Conservation (phyloP, 2,888 invertebrate genomes). For the Drosophila atripex region DNA sequence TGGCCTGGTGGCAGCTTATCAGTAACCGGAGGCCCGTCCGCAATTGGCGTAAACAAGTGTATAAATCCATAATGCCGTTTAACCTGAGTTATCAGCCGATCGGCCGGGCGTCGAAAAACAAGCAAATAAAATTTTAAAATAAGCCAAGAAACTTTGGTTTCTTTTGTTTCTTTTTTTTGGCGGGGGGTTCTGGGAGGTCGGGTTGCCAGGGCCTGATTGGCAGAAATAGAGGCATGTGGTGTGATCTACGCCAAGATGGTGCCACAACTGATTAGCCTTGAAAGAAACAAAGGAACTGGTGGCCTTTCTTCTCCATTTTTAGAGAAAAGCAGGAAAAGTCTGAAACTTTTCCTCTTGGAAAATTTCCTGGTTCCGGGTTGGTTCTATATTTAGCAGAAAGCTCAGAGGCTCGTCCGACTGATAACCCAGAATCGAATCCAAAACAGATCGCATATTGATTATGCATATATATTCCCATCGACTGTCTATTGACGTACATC, state of each 20-base stretch:
- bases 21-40: slow-evolving; percentile 60
- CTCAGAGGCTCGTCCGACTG: slow-evolving; percentile 43
- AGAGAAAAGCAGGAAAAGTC: too few species aligned
- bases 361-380: slow-evolving; percentile 43
- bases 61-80: slow-evolving; percentile 66
- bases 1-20: slow-evolving; percentile 58
- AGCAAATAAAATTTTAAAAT: slow-evolving; percentile 57
- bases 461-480: slow-evolving; percentile 20
- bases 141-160: slow-evolving; percentile 24
- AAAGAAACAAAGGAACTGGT: not conserved
- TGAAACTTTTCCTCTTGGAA: not conserved
- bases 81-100: slow-evolving; percentile 64
- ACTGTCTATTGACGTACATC: slow-evolving; percentile 60
- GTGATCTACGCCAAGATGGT: slow-evolving; percentile 17
- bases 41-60: slow-evolving; percentile 67
- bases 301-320: not conserved
- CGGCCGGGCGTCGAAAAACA: slow-evolving; percentile 56
- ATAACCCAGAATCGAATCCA: slow-evolving; percentile 32
- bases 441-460: slow-evolving; percentile 24
- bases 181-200: not conserved
- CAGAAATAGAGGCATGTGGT: slow-evolving; percentile 20
- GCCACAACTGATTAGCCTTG: slow-evolving; percentile 4
- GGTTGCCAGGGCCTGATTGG: slow-evolving; percentile 71
- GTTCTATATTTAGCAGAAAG: slow-evolving; percentile 55
- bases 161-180: too few species aligned